Conservation (phyloP, 92 coral and sea anemone species). For the Epizoanthus fatuus region DNA sequence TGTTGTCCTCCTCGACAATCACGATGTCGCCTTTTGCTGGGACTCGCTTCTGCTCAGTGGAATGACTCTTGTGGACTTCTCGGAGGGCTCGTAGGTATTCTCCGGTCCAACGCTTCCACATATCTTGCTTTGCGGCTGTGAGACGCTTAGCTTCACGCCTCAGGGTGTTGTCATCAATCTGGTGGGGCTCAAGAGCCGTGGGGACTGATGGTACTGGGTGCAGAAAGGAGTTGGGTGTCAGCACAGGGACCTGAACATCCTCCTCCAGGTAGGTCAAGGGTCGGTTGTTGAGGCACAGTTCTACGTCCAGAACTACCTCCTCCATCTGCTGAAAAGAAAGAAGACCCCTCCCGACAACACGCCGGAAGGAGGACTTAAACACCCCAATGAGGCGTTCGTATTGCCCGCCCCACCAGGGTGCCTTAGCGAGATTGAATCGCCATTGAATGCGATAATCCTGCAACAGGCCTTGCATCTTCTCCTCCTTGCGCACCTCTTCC, state of each 20-base stretch:
- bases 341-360: constrained; percentile 29
- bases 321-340: constrained; percentile 25
- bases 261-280: constrained; percentile 21
- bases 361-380: constrained; percentile 36
- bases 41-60: background rate
- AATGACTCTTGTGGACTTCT: constrained; percentile 11
- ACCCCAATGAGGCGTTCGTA: constrained; percentile 26
- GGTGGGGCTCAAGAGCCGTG: background rate
- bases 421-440: constrained; percentile 17
- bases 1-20: constrained; percentile 7
- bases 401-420: constrained; percentile 25
- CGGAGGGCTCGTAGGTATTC: constrained; percentile 8
- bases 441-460: constrained; percentile 19
- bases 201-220: background rate
- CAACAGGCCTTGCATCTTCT: constrained; percentile 8
- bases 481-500: constrained; percentile 19
- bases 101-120: constrained; percentile 22
- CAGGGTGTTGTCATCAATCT: too few species aligned
- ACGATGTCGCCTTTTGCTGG: constrained; percentile 12
- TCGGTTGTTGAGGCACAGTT: constrained; percentile 7
- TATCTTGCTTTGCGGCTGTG: background rate
- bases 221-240: constrained; percentile 8
- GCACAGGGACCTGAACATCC: constrained; percentile 17
- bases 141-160: background rate
- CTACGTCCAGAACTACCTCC: constrained; percentile 10